Conservation (phyloP, 2,888 invertebrate genomes). For the Odontocolon sp. region DNA sequence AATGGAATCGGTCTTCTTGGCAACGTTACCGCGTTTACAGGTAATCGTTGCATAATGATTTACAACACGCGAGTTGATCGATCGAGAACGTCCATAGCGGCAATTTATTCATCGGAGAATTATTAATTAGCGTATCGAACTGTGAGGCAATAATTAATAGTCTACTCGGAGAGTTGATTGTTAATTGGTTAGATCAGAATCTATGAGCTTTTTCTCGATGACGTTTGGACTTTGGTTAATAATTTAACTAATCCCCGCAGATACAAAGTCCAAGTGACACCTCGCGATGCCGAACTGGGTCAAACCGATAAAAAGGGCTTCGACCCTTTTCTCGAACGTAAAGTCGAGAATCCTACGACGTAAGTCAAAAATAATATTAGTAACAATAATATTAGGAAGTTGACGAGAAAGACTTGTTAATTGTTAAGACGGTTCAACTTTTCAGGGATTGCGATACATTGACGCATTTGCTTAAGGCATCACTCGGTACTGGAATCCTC, state of each 20-base stretch:
- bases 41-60: slow-evolving; percentile 52
- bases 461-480: slow-evolving; percentile 97
- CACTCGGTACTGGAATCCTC: slow-evolving; percentile 97
- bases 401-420: not conserved
- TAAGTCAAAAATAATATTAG: slow-evolving; percentile 82
- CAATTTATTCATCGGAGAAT: slow-evolving; percentile 13
- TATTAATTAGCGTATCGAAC: slow-evolving; percentile 4
- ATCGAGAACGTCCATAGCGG: slow-evolving; percentile 35
- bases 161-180: no score
- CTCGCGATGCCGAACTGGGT: slow-evolving; percentile 84
- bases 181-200: no score
- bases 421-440: slow-evolving; percentile 56
- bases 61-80: slow-evolving; percentile 44
- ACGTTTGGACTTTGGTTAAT: no score
- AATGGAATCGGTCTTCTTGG: slow-evolving; percentile 27
- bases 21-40: slow-evolving; percentile 22
- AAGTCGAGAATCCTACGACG: slow-evolving; percentile 90
- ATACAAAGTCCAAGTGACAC: slow-evolving; percentile 83
- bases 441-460: slow-evolving; percentile 94
- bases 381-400: no score
- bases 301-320: slow-evolving; percentile 82
- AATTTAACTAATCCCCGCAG: no score
- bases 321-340: slow-evolving; percentile 89
- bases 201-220: no score
- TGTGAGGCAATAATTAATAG: slow-evolving; percentile 4